A percentile compares a stretch with the other conserved stretches of the same genome.
These are phyloP conservation scores for Drosophila neotestacea DNA, from an alignment of 2,888 invertebrate species.

Conservation along the genomic window DNA sequence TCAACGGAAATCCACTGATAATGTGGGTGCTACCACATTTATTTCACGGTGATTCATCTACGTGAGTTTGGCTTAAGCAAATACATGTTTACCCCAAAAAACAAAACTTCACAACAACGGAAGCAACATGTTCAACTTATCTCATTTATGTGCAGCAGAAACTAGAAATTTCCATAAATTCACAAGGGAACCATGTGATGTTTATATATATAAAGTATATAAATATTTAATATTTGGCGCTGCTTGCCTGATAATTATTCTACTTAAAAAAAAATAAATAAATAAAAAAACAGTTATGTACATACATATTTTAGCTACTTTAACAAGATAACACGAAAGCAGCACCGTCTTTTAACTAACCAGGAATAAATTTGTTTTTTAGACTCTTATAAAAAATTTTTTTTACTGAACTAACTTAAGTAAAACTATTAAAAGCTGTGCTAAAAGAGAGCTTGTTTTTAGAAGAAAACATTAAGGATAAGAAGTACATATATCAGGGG, in stretches of 20 bases:
- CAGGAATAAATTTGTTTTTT: not conserved
- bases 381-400: not conserved
- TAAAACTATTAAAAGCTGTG: not conserved
- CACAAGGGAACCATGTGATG: constrained; percentile 14
- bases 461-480: no score
- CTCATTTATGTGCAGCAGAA: constrained; percentile 12
- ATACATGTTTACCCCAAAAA: constrained; percentile 12
- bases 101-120: constrained; percentile 8
- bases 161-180: constrained; percentile 15
- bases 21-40: constrained; percentile 40
- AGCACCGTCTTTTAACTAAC: not conserved
- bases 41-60: constrained; percentile 56
- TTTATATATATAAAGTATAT: constrained; percentile 6
- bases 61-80: constrained; percentile 34
- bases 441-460: not conserved
- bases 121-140: constrained; percentile 19
- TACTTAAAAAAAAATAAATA: constrained; percentile 2
- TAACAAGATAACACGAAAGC: constrained; percentile 18
- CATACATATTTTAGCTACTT: constrained; percentile 10
- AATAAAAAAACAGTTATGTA: constrained; percentile 5
- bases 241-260: constrained; percentile 15
- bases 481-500: no score
- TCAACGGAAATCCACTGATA: constrained; percentile 64
- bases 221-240: constrained; percentile 21
- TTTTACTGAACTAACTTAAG: not conserved